These are phyloP conservation scores for Punctoribates punctum DNA, from an alignment of 2,888 invertebrate species.

Conservation along the genomic window DNA sequence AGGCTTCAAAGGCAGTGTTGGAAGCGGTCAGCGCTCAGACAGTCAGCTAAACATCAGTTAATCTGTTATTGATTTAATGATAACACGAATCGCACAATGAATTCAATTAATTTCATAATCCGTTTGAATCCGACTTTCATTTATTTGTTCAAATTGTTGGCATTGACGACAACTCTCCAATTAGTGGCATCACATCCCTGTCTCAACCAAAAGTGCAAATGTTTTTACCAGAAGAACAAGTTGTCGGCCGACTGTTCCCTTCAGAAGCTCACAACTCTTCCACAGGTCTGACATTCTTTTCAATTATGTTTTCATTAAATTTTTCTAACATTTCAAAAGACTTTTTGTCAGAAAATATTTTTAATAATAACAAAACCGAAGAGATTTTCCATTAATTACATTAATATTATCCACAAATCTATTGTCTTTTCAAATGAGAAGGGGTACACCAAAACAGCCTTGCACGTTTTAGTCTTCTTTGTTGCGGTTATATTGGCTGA, in stretches of 20 bases:
- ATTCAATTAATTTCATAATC: neutral
- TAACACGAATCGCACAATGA: constrained; percentile 19
- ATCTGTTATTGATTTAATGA: constrained; percentile 8
- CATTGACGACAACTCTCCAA: neutral
- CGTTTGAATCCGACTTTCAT: neutral
- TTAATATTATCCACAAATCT: no score
- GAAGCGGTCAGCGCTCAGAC: neutral
- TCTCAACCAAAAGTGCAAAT: neutral
- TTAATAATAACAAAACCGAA: no score
- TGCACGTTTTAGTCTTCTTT: no score
- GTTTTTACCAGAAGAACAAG: constrained; percentile 23
- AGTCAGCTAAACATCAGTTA: neutral
- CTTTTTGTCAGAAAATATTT: no score
- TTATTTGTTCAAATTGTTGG: neutral
- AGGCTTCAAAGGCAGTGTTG: neutral
- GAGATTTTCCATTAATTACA: no score
- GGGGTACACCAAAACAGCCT: no score
- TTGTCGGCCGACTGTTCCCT: constrained; percentile 37
- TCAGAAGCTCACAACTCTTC: constrained; percentile 16
- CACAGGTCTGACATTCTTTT: constrained; percentile 20
- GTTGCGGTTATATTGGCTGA: neutral
- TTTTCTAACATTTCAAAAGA: neutral
- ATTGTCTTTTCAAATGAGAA: no score
- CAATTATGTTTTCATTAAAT: neutral
- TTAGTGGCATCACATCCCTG: neutral